phyloP scores from a whole-genome alignment of 2,797 vertebrate species.

The Sylvia borin region DNA sequence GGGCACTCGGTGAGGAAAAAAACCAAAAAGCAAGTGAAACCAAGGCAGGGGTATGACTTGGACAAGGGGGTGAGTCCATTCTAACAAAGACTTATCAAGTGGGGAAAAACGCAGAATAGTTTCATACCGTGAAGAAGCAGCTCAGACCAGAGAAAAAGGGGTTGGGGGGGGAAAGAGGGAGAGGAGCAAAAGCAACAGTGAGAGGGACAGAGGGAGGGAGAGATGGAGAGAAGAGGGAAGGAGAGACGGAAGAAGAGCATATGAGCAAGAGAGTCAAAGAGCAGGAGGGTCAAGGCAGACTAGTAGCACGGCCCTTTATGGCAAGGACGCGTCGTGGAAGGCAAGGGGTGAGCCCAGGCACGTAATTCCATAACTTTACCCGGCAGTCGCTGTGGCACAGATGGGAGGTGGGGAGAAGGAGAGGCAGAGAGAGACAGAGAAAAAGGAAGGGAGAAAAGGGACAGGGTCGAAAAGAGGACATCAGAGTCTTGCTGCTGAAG shows the following conservation, averaged over 20 bases:
- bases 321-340: conserved; percentile 97
- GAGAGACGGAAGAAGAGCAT: conserved; percentile 31
- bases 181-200: conserved; percentile 33
- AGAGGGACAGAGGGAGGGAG: conserved; percentile 40
- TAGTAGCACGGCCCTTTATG: conserved; percentile 98
- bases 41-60: background rate
- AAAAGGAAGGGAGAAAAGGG: conserved; percentile 63
- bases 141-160: conserved; percentile 70
- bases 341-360: conserved; percentile 97
- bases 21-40: background rate
- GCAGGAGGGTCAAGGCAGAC: conserved; percentile 88
- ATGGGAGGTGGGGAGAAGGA: conserved; percentile 48
- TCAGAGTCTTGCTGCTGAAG: conserved; percentile 63
- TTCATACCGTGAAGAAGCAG: conserved; percentile 82
- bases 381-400: conserved; percentile 91
- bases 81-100: conserved; percentile 41
- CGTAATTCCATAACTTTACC: conserved; percentile 98
- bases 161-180: background rate
- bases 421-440: conserved; percentile 50
- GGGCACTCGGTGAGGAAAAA: background rate
- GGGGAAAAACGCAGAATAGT: conserved; percentile 69
- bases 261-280: conserved; percentile 61
- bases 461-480: conserved; percentile 63
- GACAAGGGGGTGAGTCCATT: background rate
- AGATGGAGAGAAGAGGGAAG: conserved; percentile 40